Base-by-base conservation (phyloP, 2,888 invertebrate genomes). In the Erynnis tages region DNA sequence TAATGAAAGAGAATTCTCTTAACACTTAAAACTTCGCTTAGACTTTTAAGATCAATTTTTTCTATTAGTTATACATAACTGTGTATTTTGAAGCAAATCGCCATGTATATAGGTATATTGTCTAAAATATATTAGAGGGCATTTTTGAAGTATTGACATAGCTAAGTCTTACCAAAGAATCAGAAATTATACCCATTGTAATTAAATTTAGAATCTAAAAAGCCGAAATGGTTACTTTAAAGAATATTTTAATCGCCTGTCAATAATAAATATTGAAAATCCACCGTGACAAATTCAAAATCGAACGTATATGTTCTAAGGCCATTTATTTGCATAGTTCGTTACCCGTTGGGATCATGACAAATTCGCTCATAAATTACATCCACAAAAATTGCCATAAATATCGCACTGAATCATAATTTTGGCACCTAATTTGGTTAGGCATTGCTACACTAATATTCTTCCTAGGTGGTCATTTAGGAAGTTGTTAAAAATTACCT, bases 281-380 rank as follows among this genome's bases (percentile, higher is more conserved):
- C 5, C 7, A 25, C 27, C 35, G 13, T 35, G 46, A 17, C 17
- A 11, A 46, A 46, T 46, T 37, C 17, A 37, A 46, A 46, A 35
- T 45, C 34, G 45, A 25, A 46, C 25, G 11, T 11, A 14, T 46
- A 16, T 35, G 11, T 35, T 46, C 27, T 27, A 37, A 46, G 35
- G 23, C 8, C 27, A 37, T 46, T 35, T 46, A 34, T 46, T 35
- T 46, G 7, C 17, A 16, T 25, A 43, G 38, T 48, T 48, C 48
- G 13, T 38, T 48, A 35, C 25, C 41, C 13, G 21, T 10, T 23
- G 13, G 25, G 40, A 49, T 43, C 25, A 27, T 43, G 49, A 50
- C 27, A 43, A 50, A 50, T 50, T 35, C 2, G 49, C 7, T 8
- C 4, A 35, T 50, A 35, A 43, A 50, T 50, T 19, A 35, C 25